phyloP scores from a whole-genome alignment of 2,888 invertebrate genomes.

The Netelia fuscicornis region DNA sequence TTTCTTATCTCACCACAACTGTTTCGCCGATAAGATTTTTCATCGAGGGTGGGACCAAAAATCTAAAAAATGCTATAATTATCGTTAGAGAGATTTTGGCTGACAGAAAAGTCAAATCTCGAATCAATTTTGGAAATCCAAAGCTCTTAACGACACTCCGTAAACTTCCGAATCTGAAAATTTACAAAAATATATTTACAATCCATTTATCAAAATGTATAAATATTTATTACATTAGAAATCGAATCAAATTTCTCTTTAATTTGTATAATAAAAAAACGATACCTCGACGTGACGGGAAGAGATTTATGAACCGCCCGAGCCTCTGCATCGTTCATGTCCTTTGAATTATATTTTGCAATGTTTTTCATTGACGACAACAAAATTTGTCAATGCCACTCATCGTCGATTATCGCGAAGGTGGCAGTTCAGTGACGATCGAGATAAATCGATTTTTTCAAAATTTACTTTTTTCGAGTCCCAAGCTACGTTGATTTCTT shows the following conservation, averaged over 20 bases:
- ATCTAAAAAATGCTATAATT: constrained; percentile 78
- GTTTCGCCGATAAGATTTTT: constrained; percentile 85
- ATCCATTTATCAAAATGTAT: not conserved
- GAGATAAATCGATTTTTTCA: not conserved
- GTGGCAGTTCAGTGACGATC: not conserved
- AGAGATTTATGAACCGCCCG: not conserved
- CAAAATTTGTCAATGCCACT: not conserved
- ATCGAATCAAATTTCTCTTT: not conserved
- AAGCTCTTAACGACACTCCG: constrained; percentile 31
- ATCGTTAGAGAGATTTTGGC: constrained; percentile 75
- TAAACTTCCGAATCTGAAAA: constrained; percentile 16
- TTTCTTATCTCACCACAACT: constrained; percentile 80
- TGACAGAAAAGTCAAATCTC: constrained; percentile 76
- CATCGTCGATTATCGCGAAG: not conserved
- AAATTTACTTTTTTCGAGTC: not conserved
- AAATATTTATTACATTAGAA: no score
- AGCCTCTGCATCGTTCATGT: not conserved
- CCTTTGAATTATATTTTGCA: not conserved
- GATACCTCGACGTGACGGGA: not conserved
- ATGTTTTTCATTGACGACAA: not conserved
- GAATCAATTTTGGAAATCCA: constrained; percentile 52
- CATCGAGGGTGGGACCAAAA: constrained; percentile 82
- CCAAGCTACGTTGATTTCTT: no score
- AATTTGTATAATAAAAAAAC: not conserved
- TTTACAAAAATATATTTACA: not conserved